Evolutionary conservation across 2,797 vertebrate species (phyloP).

Genomic region (Tympanoctomys barrerae): DNA sequence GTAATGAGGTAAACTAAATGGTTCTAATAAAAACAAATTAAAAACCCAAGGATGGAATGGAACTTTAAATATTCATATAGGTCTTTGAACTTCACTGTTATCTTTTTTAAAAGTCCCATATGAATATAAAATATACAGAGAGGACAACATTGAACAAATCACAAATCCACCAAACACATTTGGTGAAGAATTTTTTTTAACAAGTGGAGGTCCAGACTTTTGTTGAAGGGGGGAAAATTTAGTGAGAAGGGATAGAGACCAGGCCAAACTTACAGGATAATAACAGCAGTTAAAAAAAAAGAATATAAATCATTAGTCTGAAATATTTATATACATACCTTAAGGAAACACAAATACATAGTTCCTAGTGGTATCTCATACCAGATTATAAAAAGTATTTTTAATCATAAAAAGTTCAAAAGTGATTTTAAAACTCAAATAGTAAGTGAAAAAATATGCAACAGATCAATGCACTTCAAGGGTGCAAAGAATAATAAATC

Average conservation of each 20-base stretch:
- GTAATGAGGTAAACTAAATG: conserved; percentile 56
- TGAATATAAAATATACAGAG: conserved; percentile 81
- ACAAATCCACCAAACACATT: conserved; percentile 87
- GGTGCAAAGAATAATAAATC: not conserved
- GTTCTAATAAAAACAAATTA: conserved; percentile 62
- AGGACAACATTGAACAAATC: conserved; percentile 86
- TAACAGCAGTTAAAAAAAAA: conserved; percentile 68
- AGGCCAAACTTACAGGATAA: conserved; percentile 63
- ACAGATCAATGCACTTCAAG: not conserved
- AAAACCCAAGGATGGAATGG: conserved; percentile 62
- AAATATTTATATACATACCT: conserved; percentile 59
- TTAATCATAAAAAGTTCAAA: not conserved
- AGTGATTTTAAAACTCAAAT: not conserved
- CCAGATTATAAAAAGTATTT: not conserved
- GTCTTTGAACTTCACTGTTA: conserved; percentile 72
- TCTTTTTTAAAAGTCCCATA: conserved; percentile 64
- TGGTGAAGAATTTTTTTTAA: conserved; percentile 82
- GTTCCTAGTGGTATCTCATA: not conserved
- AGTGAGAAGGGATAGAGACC: conserved; percentile 73
- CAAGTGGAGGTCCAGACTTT: conserved; percentile 83
- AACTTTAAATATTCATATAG: conserved; percentile 68
- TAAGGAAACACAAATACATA: conserved; percentile 8
- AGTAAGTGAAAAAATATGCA: not conserved
- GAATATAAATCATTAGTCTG: conserved; percentile 56
- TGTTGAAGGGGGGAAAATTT: conserved; percentile 77